Evolutionary conservation across 2,113 vertebrate species (phyloP).

Genomic region (Sinosuthora webbiana): DNA sequence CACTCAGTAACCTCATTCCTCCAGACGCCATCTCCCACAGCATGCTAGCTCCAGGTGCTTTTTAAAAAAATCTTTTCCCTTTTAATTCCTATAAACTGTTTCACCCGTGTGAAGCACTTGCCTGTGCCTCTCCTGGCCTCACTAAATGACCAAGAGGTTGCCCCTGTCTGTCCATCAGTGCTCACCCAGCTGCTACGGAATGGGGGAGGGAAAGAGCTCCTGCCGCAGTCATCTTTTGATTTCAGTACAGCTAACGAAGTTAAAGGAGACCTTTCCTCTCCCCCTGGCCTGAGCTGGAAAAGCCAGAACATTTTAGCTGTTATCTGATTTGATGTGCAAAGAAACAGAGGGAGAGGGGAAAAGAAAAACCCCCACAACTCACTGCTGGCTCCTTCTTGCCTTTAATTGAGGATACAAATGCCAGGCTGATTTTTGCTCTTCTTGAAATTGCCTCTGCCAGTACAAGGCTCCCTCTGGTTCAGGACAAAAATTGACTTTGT

Average conservation of each 20-base stretch:
- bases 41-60: not conserved
- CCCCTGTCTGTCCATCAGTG: not conserved
- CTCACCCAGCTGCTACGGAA: not conserved
- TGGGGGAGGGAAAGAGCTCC: not conserved
- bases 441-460: slow-evolving; percentile 35
- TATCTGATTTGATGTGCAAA: not conserved
- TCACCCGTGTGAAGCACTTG: not conserved
- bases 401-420: slow-evolving; percentile 23
- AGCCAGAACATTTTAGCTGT: not conserved
- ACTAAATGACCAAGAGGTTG: not conserved
- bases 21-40: accelerated
- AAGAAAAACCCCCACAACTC: not conserved
- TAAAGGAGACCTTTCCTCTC: not conserved
- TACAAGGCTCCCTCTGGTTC: slow-evolving; percentile 7
- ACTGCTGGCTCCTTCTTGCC: not conserved
- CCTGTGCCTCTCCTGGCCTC: not conserved
- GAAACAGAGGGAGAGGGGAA: not conserved
- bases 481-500: slow-evolving; percentile 52
- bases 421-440: slow-evolving; percentile 13
- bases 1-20: accelerated
- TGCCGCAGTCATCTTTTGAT: not conserved
- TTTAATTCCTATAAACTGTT: not conserved
- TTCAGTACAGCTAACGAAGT: not conserved
- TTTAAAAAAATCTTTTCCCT: not conserved
- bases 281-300: not conserved